Conservation (phyloP, 1,140 invertebrate genomes). For the Leptopilina clavipes region DNA sequence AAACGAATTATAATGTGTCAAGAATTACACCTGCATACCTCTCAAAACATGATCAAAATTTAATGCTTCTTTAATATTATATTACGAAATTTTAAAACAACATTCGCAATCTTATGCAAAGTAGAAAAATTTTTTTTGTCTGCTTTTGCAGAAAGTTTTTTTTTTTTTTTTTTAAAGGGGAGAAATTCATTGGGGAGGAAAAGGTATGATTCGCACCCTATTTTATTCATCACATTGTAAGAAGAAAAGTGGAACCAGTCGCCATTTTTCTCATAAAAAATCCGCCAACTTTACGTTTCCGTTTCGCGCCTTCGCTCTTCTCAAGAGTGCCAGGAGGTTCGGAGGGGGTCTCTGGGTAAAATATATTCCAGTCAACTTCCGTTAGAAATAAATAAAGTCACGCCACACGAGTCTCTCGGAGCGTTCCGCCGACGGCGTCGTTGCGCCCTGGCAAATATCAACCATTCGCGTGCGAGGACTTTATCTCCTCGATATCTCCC, state of each 20-base stretch:
- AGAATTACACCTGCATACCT: background rate
- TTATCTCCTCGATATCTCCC: slow-evolving; percentile 71
- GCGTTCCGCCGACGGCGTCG: slow-evolving; percentile 54
- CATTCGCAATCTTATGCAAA: too few relatives aligned
- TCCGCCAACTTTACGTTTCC: slow-evolving; percentile 73
- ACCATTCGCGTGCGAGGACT: slow-evolving; percentile 66
- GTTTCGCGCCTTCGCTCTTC: slow-evolving; percentile 69
- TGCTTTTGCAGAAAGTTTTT: background rate
- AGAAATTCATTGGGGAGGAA: background rate
- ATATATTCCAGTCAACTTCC: slow-evolving; percentile 75
- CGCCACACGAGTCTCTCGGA: slow-evolving; percentile 65
- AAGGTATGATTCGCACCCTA: slow-evolving; percentile 15
- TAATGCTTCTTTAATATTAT: background rate
- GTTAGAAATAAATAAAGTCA: slow-evolving; percentile 76
- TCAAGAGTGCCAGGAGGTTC: slow-evolving; percentile 60
- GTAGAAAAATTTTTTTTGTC: too few relatives aligned
- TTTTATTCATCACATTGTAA: slow-evolving; percentile 24
- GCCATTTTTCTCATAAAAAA: slow-evolving; percentile 70
- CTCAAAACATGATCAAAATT: background rate
- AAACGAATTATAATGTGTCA: slow-evolving; percentile 15
- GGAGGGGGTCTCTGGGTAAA: slow-evolving; percentile 60
- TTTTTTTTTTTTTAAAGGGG: background rate
- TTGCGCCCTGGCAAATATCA: slow-evolving; percentile 56
- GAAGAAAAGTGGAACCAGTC: slow-evolving; percentile 16
- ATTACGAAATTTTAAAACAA: background rate